Evolutionary conservation across 2,797 vertebrate species (phyloP), one percentile per base, ranked within the genome.

Genomic region (Merluccius polli): DNA sequence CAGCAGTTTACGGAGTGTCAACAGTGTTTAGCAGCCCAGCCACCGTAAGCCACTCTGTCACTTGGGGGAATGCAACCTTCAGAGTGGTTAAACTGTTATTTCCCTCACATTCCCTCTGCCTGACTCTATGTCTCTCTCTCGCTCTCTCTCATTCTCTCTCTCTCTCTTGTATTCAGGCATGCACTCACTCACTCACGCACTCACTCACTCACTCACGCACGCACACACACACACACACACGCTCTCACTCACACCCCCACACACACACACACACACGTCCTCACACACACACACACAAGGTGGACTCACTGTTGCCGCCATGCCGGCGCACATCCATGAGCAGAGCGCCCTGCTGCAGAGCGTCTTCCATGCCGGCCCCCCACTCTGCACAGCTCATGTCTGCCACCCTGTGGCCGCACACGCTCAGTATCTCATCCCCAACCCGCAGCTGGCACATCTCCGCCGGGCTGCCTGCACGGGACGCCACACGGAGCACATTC

Each of bases 321-420:
- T 97, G 91, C 87, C 96, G 95, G 36, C 95, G 95, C 82, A 99
- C 87, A 83, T 99, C 98, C 94, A 99, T 95, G 75, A 96, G 90
- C 72, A 99, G 93, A 73, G 92, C 94, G 92, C 97, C 97, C 77
- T 95, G 95, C 92, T 95, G 95, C 81, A 95, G 85, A 36, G 97
- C 95, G 73, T 88, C 91, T 29, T 89, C 89, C 93, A 98, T 93
- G 87, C 89, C 78, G 85, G 89, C 91, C 85, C 95, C 95, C 96
- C 97, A 99, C 89, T 95, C 91, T 77, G 86, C 85, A 75, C 93
- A 94, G 91, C 95, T 96, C 95, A 98, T 96, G 67, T 84, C 83
- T 73, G 95, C 95, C 94, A 98, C 94, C 86, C 92, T 90, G 75
- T 92, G 95, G 77, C 95, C 93, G 0, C 94, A 96, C 80, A 99